These are phyloP conservation scores for Parnassius glacialis DNA, from an alignment of 2,888 invertebrate species.

Conservation along the genomic window DNA sequence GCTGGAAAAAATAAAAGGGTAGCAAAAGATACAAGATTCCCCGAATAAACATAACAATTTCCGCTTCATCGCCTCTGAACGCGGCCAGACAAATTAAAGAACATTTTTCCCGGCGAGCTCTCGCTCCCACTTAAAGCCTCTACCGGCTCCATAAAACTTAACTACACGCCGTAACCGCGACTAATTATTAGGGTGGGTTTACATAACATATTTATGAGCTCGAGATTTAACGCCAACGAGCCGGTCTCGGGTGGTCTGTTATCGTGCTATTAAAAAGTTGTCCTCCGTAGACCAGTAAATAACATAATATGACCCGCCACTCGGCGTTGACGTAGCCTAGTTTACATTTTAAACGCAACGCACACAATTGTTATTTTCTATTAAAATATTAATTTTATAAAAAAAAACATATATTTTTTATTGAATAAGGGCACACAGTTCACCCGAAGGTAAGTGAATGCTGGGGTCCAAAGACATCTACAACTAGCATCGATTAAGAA, in stretches of 20 bases:
- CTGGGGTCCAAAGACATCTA: too few species aligned
- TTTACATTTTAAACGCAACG: background rate
- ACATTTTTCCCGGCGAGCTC: slow-evolving; percentile 67
- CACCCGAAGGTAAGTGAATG: too few species aligned
- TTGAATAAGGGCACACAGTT: too few species aligned
- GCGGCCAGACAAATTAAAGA: slow-evolving; percentile 73
- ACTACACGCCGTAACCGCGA: slow-evolving; percentile 75
- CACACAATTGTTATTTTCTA: background rate
- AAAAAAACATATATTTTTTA: too few species aligned
- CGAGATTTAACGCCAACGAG: slow-evolving; percentile 72
- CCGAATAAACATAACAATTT: slow-evolving; percentile 73
- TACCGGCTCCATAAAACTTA: slow-evolving; percentile 74
- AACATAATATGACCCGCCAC: slow-evolving; percentile 63
- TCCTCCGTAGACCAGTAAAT: slow-evolving; percentile 74
- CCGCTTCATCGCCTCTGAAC: slow-evolving; percentile 67
- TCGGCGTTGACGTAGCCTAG: slow-evolving; percentile 34
- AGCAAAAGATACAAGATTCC: slow-evolving; percentile 59
- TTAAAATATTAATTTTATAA: background rate
- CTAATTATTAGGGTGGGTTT: slow-evolving; percentile 81
- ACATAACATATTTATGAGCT: slow-evolving; percentile 80
- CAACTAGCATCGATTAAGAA: too few species aligned
- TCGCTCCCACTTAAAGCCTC: slow-evolving; percentile 57
- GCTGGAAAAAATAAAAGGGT: slow-evolving; percentile 57
- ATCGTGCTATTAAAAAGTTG: slow-evolving; percentile 79
- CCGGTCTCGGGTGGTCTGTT: slow-evolving; percentile 77